Base-by-base conservation (phyloP, 2,113 vertebrate species). In the Xerus inauris region DNA sequence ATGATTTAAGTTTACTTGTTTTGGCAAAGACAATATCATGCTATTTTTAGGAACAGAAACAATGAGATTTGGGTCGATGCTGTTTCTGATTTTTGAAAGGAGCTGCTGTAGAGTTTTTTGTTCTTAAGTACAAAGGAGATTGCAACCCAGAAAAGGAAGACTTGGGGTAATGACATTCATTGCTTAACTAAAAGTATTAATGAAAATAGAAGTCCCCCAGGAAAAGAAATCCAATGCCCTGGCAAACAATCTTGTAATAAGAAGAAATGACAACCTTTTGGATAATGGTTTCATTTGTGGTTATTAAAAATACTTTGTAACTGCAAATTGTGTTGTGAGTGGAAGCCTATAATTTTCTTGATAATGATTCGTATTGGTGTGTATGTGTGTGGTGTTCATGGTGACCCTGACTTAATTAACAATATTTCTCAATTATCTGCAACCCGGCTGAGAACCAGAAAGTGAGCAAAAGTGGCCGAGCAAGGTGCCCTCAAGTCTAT, bases 161-260 rank as follows among this genome's bases (percentile, higher is more conserved):
- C 98, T 76, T 97, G 99, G 75, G 97, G 94, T 69, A 98, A 98
- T 89, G 98, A 98, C 97, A 96, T 98, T 87, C 97, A 98, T 83
- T 96, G 91, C 69, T 98, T 98, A 97, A 99, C 94, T 16, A 98
- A 99, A 86, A 98, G 98, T 89, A 98, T 99, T 97, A 97, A 97
- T 51, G 98, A 98, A 95, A 96, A 80, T 81, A 98, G 98, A 98
- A 67, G 87, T 98, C 83, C 96, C 98, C 30, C 97, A 98, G 94
- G 98, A 99, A 98, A 99, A 98, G 97, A 99, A 99, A 98, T 98
- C 98, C 26, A 98, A 97, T 90, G 98, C 98, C 6, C 89, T 99
- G 96, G 98, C 98, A 97, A 98, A 98, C 59, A 98, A 92, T 20
- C 97, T 98, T 81, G 76, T 97, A 87, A 98, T 98, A 96, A 87